These are phyloP conservation scores for Podarcis raffonei DNA, from an alignment of 2,113 vertebrate genomes.

Conservation along the genomic window DNA sequence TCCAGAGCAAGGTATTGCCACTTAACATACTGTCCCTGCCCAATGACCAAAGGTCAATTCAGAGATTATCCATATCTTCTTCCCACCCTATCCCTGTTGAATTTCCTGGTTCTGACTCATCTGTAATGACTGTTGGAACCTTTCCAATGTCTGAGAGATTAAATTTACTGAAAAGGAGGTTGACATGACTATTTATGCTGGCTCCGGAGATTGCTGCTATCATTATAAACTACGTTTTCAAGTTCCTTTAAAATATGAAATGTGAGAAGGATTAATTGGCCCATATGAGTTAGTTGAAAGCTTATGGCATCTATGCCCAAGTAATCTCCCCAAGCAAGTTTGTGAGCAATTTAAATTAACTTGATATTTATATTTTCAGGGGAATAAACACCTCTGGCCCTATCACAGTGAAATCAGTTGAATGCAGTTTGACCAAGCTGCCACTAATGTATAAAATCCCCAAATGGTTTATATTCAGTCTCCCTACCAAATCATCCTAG, in stretches of 20 bases:
- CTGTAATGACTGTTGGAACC: constrained; percentile 36
- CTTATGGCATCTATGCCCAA: not conserved
- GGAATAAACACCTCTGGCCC: constrained; percentile 10
- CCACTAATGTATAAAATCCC: no score
- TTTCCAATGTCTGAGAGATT: not conserved
- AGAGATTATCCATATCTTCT: not conserved
- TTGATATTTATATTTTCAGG: no score
- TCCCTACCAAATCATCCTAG: not conserved
- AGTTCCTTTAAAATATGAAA: not conserved
- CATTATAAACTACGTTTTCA: constrained; percentile 2
- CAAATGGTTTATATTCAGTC: not conserved
- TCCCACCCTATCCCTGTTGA: no score
- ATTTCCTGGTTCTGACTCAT: constrained; percentile 10
- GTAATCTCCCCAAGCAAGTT: not conserved
- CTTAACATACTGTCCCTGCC: constrained; percentile 13
- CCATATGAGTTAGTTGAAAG: not conserved
- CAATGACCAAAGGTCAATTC: constrained; percentile 40
- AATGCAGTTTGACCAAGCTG: not conserved
- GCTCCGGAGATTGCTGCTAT: not conserved
- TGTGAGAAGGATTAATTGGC: not conserved
- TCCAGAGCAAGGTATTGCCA: not conserved
- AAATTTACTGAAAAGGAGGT: not conserved
- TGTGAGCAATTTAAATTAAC: constrained; percentile 5
- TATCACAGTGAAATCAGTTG: not conserved
- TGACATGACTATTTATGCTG: not conserved